Evolutionary conservation across 2,888 invertebrate genomes (phyloP), one percentile per base, ranked within the genome.

Genomic region (Lottia scabra): DNA sequence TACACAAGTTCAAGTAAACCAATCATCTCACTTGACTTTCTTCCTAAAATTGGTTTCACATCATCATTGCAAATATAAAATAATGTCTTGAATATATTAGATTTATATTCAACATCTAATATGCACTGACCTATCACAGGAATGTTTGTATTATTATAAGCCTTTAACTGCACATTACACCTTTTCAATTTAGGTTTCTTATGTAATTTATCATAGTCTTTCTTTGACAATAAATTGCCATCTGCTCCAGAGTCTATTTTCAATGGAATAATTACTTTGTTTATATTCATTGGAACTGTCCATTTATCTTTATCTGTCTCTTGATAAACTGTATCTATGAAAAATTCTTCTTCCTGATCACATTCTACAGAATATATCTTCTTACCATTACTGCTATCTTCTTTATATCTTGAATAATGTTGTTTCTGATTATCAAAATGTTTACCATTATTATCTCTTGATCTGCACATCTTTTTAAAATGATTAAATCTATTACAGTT

Each of bases 191-290:
- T 19, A 26, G 67, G 67, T 45, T 46, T 38, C 23, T 67, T 27
- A 26, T 46, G 3, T 16, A 67, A 26, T 67, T 67, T 46, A 23
- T 67, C 44, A 26, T 13, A 44, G 10, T 67, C 45, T 43, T n/a
- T 23, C 56, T 56, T 64, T 19, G 19, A 5, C 38, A 72, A 63
- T 1, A 64, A 63, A 46, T 68, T 68, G 16, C 23, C 72, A 38
- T 72, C 43, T 63, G 68, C n/a, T 38, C 68, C 68, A 26, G 68
- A 63, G 44, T 72, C 68, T 26, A 72, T 16, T 26, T 72, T 68
- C 16, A 72, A 2, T 48, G 16, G 23, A 19, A 26, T 68, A n/a
- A 56, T 45, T 23, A 30, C 46, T 48, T 45, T 30, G 56, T 68
- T 27, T 13, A 48, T 48, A 23, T n/a, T n/a, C 30, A 56, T 26